A percentile compares a stretch with the other conserved stretches of the same genome.
Evolutionary conservation across 2,113 vertebrate species (phyloP).

Genomic region (Tichodroma muraria): DNA sequence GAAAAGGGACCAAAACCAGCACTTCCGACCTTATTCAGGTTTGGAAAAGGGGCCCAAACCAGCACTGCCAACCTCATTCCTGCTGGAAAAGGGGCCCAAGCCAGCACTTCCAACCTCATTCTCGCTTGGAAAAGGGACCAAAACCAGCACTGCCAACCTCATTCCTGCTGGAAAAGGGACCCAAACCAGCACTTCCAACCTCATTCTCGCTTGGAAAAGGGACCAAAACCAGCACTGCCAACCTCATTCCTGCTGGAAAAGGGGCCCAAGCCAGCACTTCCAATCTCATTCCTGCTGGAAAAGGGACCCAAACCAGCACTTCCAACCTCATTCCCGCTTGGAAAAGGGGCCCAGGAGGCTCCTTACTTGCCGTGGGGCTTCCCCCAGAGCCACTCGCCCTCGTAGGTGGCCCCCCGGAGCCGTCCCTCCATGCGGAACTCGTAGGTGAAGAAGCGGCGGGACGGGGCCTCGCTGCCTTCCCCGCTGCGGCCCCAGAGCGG

Average conservation of each 20-base stretch:
- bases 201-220: not conserved
- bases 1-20: too few relatives aligned
- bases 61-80: too few relatives aligned
- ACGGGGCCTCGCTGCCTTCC: not conserved
- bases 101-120: not conserved
- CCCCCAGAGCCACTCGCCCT: conserved; percentile 69
- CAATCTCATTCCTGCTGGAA: not conserved
- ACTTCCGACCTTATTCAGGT: too few relatives aligned
- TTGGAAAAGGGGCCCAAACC: too few relatives aligned
- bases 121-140: not conserved
- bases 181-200: not conserved
- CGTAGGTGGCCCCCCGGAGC: conserved; percentile 61
- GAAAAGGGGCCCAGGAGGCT: rapidly evolving
- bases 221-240: not conserved
- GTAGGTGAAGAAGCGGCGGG: conserved; percentile 35
- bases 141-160: not conserved
- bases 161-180: not conserved
- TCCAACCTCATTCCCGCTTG: rapidly evolving
- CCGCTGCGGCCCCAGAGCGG: conserved; percentile 47
- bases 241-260: not conserved
- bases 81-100: too few relatives aligned
- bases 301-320: not conserved
- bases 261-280: not conserved
- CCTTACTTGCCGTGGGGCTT: conserved; percentile 75
- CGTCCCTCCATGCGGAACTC: conserved; percentile 52